A percentile compares a stretch with the other conserved stretches of the same genome.
These are phyloP conservation scores for Diadumene lineata DNA, from an alignment of 92 coral and sea anemone genomes.

Conservation along the genomic window DNA sequence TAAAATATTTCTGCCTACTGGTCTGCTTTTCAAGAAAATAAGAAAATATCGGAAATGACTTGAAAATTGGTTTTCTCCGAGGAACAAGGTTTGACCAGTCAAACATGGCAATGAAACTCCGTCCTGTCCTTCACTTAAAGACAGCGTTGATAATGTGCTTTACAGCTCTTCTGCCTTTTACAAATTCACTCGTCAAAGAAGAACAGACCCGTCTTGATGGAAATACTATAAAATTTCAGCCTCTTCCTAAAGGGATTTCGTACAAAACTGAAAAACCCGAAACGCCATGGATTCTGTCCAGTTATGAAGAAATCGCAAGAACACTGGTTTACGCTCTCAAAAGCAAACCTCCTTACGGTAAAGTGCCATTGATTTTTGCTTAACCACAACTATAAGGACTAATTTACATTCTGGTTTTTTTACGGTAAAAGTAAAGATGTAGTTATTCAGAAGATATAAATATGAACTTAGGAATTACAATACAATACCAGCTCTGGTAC, in stretches of 20 bases:
- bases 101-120: slow-evolving; percentile 2
- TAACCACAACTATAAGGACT: background rate
- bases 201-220: slow-evolving; percentile 31
- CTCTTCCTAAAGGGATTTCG: slow-evolving; percentile 42
- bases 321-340: slow-evolving; percentile 45
- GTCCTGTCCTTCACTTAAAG: slow-evolving; percentile 15
- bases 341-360: slow-evolving; percentile 82
- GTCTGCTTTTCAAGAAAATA: slow-evolving; percentile 1
- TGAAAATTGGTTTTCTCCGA: slow-evolving; percentile 11
- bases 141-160: no score
- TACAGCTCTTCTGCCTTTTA: background rate
- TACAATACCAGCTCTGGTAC: background rate
- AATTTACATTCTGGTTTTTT: no score
- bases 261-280: slow-evolving; percentile 53
- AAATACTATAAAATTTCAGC: slow-evolving; percentile 44
- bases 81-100: slow-evolving; percentile 15
- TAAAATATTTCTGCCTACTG: background rate
- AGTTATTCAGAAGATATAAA: slow-evolving; percentile 9
- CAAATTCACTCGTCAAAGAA: background rate
- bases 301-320: slow-evolving; percentile 63
- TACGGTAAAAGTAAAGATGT: background rate
- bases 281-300: slow-evolving; percentile 66
- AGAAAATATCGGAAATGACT: slow-evolving; percentile 1
- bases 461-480: background rate
- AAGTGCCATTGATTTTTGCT: background rate